Evolutionary conservation across 2,888 invertebrate species (phyloP).

Genomic region (Thereva nobilitata): DNA sequence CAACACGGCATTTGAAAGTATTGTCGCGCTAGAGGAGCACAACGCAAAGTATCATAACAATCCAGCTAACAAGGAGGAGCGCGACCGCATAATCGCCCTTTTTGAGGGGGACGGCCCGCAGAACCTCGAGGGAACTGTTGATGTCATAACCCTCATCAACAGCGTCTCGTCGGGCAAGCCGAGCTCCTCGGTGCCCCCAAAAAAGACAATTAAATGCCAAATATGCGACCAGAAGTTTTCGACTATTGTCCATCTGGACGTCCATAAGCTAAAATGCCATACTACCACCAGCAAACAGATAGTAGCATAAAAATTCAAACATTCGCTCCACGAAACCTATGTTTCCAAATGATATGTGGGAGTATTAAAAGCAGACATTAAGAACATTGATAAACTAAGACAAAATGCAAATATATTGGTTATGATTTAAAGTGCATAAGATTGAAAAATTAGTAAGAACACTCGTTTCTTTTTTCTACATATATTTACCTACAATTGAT

Average conservation of each 20-base stretch:
- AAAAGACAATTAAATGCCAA: conserved; percentile 35
- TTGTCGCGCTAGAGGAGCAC: conserved; percentile 52
- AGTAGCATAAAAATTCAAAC: neutral
- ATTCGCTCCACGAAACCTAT: neutral
- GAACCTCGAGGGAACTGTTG: conserved; percentile 16
- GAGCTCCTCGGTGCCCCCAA: neutral
- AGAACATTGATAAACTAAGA: too few relatives aligned
- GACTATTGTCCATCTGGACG: conserved; percentile 39
- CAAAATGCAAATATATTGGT: too few relatives aligned
- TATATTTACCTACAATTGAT: too few relatives aligned
- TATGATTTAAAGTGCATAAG: too few relatives aligned
- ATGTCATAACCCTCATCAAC: conserved; percentile 19
- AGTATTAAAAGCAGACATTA: too few relatives aligned
- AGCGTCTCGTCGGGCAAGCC: conserved; percentile 6
- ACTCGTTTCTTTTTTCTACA: too few relatives aligned
- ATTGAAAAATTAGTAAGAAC: too few relatives aligned
- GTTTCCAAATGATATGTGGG: neutral
- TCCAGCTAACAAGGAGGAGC: conserved; percentile 47
- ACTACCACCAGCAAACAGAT: conserved; percentile 3
- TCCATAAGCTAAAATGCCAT: conserved; percentile 33
- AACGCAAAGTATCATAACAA: conserved; percentile 52
- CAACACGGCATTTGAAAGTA: conserved; percentile 50
- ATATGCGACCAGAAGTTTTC: conserved; percentile 38
- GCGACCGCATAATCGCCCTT: conserved; percentile 53
- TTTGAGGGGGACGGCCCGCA: conserved; percentile 49